phyloP scores from a whole-genome alignment of 2,888 invertebrate genomes.

The Copidosoma aretas region DNA sequence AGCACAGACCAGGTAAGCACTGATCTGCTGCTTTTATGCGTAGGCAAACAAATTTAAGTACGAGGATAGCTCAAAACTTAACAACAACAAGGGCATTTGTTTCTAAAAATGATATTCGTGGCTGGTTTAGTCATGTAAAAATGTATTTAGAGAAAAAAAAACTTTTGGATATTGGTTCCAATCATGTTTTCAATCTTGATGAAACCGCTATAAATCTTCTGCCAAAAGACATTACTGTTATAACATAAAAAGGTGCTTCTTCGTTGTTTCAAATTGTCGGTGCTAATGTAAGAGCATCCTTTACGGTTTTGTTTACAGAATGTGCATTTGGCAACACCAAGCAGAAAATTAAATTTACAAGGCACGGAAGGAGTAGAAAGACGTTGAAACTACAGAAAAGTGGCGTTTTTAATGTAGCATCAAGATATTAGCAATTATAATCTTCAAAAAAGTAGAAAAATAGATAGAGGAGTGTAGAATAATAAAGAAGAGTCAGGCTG shows the following conservation, averaged over 20 bases:
- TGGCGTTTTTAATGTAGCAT: no score
- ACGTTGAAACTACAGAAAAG: no score
- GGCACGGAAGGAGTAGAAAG: no score
- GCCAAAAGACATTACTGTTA: not conserved
- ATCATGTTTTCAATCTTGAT: not conserved
- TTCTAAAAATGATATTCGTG: not conserved
- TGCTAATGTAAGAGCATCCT: not conserved
- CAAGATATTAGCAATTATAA: no score
- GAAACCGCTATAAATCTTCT: not conserved
- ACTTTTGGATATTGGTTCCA: not conserved
- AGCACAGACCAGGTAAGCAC: not conserved
- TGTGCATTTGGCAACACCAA: not conserved
- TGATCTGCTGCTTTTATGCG: not conserved
- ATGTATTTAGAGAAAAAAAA: not conserved
- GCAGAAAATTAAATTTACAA: no score
- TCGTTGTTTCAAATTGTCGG: not conserved
- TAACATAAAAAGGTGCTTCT: not conserved
- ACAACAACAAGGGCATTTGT: not conserved
- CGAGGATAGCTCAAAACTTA: not conserved
- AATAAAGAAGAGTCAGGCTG: no score
- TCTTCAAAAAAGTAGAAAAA: no score
- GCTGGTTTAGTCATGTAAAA: not conserved
- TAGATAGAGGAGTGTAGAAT: no score
- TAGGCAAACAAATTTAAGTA: not conserved
- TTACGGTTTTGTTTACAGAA: not conserved